Conservation (phyloP, 2,888 invertebrate species). For the Calliopum simillimum region DNA sequence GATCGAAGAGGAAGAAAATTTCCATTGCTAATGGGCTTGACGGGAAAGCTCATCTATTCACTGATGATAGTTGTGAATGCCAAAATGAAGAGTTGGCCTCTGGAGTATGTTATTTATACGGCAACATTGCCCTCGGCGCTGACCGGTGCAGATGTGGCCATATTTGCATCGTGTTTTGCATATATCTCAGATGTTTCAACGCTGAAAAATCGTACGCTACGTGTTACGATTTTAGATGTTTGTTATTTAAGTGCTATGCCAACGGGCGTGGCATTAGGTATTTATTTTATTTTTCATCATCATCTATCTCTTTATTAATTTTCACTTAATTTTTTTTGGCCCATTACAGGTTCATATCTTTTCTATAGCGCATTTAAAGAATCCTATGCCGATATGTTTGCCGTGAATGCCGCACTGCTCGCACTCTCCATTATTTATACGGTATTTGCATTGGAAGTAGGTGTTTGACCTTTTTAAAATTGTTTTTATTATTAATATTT, state of each 20-base stretch:
- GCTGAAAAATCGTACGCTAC: conserved; percentile 76
- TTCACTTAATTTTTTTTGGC: background rate
- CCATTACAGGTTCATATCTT: conserved; percentile 73
- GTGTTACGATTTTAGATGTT: conserved; percentile 85
- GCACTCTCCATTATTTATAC: conserved; percentile 75
- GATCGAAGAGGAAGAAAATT: conserved; percentile 82
- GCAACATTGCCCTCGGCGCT: conserved; percentile 82
- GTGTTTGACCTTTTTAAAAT: background rate
- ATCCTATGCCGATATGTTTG: conserved; percentile 81
- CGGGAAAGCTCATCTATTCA: conserved; percentile 82
- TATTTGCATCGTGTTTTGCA: conserved; percentile 82
- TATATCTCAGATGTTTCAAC: conserved; percentile 85
- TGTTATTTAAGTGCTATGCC: conserved; percentile 88
- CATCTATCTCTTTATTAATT: background rate
- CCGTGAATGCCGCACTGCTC: conserved; percentile 75
- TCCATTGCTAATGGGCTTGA: conserved; percentile 77
- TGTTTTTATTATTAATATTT: background rate
- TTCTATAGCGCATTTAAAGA: conserved; percentile 72
- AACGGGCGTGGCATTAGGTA: conserved; percentile 80
- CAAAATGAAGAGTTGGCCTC: conserved; percentile 74
- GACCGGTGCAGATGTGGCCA: conserved; percentile 83
- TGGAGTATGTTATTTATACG: conserved; percentile 80
- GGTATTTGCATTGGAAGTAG: conserved; percentile 71
- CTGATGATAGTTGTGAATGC: conserved; percentile 80
- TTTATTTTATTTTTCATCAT: background rate